Conservation (phyloP, 2,888 invertebrate species). For the Eudasyphora cyanicolor region DNA sequence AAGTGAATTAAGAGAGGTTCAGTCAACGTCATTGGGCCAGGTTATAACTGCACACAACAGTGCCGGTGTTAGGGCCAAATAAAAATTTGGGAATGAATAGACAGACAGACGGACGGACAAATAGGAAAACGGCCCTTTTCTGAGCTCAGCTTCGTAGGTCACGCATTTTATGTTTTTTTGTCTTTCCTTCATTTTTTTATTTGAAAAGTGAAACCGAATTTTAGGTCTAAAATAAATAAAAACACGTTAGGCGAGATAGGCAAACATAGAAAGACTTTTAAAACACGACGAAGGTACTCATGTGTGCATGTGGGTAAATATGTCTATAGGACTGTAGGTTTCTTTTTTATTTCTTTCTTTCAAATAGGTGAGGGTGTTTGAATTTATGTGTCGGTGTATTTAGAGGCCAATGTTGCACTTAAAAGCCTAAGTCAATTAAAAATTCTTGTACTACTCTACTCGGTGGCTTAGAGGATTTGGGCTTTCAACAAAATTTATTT, state of each 20-base stretch:
- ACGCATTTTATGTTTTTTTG: constrained; percentile 49
- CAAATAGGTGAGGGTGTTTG: no score
- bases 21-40: neutral
- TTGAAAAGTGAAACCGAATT: constrained; percentile 60
- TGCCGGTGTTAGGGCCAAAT: no score
- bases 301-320: neutral
- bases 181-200: no score
- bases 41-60: no score
- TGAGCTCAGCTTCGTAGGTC: constrained; percentile 39
- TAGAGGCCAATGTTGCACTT: neutral
- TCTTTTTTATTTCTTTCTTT: no score
- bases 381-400: neutral
- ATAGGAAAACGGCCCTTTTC: constrained; percentile 18
- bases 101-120: neutral
- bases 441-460: neutral
- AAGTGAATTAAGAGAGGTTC: constrained; percentile 31
- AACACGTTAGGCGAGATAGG: neutral
- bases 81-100: neutral
- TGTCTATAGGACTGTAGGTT: no score
- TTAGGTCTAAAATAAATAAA: neutral
- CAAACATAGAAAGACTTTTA: neutral
- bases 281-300: neutral
- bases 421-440: neutral
- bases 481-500: neutral
- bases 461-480: neutral